Base-by-base conservation (phyloP, 2,797 vertebrate genomes). In the Sciurus carolinensis region DNA sequence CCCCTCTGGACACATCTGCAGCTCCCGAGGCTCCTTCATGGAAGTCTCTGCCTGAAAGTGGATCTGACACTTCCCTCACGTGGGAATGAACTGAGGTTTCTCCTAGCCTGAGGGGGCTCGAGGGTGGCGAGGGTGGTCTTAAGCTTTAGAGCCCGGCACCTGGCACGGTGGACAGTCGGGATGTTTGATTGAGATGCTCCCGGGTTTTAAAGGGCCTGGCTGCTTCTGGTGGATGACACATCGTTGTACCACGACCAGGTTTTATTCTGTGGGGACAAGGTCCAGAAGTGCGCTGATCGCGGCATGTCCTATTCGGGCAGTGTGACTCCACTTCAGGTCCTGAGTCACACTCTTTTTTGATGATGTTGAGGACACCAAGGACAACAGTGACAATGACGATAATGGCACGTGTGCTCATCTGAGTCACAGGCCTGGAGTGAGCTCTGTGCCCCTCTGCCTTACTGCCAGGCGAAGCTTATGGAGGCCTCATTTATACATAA, bases 61-160 rank as follows among this genome's bases (percentile, higher is more conserved):
- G 1, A 13, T 17, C 26, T 15, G 7, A 66, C 5, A 12, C 14
- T 39, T 42, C n/a, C 28, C 52, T 11, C 33, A 0, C 2, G 7
- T 10, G 39, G 71, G 72, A 82, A 87, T 26, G 10, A 82, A 26
- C 36, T 4, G 44, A 30, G 8, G 54, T n/a, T 7, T 15, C 3
- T 64, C n/a, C 47, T n/a, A 47, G 28, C 7, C 24, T 26, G 9
- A 47, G 39, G 50, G 20, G n/a, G 6, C 64, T 8, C 54, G 52
- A 44, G 69, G 1, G 24, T 30, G 66, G 44, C 14, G 39, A 73
- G 28, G 0, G 0, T 39, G 11, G 76, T 33, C 17, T 79, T 33
- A 80, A 54, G 64, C 1, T 33, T 50, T 14, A 5, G 9, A 52
- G 10, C 22, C 54, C 39, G 62, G 59, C 4, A 2, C 39, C 62